Base-by-base conservation (phyloP, 2,888 invertebrate genomes). In the Noctua fimbriata region DNA sequence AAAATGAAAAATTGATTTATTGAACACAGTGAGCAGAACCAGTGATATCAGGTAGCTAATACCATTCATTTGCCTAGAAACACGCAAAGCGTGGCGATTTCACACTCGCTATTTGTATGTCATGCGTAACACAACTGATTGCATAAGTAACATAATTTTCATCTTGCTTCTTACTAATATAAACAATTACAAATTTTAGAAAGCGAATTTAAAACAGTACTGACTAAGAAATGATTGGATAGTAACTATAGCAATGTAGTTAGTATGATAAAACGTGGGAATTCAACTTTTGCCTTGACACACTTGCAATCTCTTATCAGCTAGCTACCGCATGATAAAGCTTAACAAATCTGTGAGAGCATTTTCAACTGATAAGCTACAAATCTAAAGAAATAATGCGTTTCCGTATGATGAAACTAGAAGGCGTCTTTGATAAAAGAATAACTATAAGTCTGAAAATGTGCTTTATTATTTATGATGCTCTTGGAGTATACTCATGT, bases 231-330 rank as follows among this genome's bases (percentile, higher is more conserved):
- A 66, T 44, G 5, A 52, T 28, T n/a, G 44, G 2, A 4, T 81
- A 44, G 32, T 21, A 75, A 52, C 28, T 47, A 32, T 32, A 16
- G 58, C n/a, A n/a, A 36, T 36, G 7, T 41, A 6, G 14, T 52
- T 16, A 52, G 28, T 49, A 36, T 47, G n/a, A 76, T 63, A 66
- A 70, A 69, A 41, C 65, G 49, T 41, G 73, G n/a, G 66, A 78
- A 75, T 60, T 60, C n/a, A 63, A 72, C 12, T 41, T 72, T 3
- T 72, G 63, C 58, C 82, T 67, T 71, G 82, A 77, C 84, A 82
- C 60, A 82, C 28, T 75, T 70, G 24, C 65, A 78, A 82, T 75
- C 65, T 74, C 55, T 78, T 82, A 84, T 84, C 86, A 85, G 36
- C 16, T 36, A 60, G 58, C 72, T 70, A 69, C 69, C 9, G 14